Evolutionary conservation across 2,888 invertebrate genomes (phyloP).

Genomic region (Diplolepis rosae): DNA sequence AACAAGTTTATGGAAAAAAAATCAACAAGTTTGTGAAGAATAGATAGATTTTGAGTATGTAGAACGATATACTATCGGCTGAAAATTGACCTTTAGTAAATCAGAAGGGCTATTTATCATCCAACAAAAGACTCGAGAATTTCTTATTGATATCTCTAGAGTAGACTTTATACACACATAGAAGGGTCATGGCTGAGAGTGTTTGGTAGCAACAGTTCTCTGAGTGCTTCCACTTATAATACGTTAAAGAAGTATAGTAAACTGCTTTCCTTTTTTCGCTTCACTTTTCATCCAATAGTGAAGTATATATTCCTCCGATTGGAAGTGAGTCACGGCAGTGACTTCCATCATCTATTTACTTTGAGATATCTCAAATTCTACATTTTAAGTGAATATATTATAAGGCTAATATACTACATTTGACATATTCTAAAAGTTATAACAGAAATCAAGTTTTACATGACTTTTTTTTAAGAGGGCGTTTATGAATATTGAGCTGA

Average conservation of each 20-base stretch:
- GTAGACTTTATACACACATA: constrained; percentile 55
- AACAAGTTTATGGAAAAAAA: no score
- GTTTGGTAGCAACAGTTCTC: constrained; percentile 62
- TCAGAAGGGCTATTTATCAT: constrained; percentile 62
- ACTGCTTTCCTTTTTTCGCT: constrained; percentile 34
- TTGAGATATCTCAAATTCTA: not conserved
- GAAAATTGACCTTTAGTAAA: not conserved
- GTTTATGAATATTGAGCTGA: no score
- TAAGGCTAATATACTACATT: no score
- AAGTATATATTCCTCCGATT: not conserved
- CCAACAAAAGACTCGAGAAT: constrained; percentile 58
- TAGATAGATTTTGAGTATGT: not conserved
- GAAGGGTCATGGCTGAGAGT: constrained; percentile 47
- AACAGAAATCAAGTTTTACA: no score
- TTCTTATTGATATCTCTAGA: constrained; percentile 65
- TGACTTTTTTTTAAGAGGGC: no score
- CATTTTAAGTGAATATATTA: no score
- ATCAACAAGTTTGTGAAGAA: no score
- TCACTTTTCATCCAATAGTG: constrained; percentile 45
- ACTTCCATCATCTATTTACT: not conserved
- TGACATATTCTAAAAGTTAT: no score
- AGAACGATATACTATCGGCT: not conserved
- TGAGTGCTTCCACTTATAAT: constrained; percentile 64
- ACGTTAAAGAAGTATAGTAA: constrained; percentile 48
- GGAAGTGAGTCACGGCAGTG: not conserved